These are phyloP conservation scores for Manis pentadactyla DNA, from an alignment of 2,797 vertebrate species.

Conservation along the genomic window DNA sequence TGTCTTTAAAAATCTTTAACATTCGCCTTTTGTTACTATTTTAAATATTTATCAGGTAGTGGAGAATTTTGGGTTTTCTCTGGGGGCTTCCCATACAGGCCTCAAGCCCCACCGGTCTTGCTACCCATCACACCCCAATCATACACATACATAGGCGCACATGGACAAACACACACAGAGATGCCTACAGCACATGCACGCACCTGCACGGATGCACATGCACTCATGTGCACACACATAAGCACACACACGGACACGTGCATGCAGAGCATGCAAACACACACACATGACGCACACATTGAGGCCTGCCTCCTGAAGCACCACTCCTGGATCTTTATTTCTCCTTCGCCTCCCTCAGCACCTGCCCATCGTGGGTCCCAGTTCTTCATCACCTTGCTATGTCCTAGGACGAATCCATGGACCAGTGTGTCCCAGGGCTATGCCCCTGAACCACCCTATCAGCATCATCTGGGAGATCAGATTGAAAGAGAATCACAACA, in stretches of 20 bases:
- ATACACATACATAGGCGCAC: neutral
- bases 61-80: neutral
- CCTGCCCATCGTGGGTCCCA: neutral
- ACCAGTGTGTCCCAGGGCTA: neutral
- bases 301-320: neutral
- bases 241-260: neutral
- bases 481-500: neutral
- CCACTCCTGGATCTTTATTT: neutral
- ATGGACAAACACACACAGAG: neutral
- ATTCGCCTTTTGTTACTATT: neutral
- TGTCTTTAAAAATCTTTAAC: neutral
- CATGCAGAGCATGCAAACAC: too few relatives aligned
- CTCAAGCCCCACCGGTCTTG: neutral
- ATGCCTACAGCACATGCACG: neutral
- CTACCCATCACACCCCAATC: neutral
- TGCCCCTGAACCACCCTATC: neutral
- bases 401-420: neutral
- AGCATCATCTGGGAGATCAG: neutral
- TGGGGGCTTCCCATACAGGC: neutral
- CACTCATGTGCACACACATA: too few relatives aligned
- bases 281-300: fast-evolving
- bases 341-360: neutral
- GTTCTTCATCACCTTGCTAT: neutral
- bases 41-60: neutral
- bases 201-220: too few relatives aligned